Conservation (phyloP, 2,113 vertebrate species). For the Oxyura jamaicensis region DNA sequence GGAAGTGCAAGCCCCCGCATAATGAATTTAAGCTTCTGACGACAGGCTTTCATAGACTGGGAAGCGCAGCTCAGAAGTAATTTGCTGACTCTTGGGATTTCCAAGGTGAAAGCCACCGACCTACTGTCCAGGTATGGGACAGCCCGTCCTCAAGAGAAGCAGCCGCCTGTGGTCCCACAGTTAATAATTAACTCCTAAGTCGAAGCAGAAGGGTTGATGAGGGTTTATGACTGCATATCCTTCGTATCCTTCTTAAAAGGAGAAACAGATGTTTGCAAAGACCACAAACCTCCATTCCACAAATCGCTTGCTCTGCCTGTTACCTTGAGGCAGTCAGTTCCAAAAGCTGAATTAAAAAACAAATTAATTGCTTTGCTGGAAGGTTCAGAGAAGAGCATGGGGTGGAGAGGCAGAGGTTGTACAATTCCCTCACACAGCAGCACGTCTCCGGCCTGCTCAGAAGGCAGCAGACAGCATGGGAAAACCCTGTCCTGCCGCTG, state of each 20-base stretch:
- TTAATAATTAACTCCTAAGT: conserved; percentile 5
- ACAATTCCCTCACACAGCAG: not conserved
- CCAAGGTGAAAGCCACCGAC: not conserved
- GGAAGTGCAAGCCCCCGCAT: not conserved
- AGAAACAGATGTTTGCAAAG: conserved; percentile 33
- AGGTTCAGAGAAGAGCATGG: not conserved
- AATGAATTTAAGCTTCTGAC: not conserved
- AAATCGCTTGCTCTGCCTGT: not conserved
- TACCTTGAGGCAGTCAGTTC: conserved; percentile 11
- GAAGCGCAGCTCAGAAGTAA: not conserved
- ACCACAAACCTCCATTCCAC: not conserved
- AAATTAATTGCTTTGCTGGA: not conserved
- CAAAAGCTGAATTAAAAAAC: not conserved
- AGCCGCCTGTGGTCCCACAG: not conserved
- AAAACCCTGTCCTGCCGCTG: not conserved
- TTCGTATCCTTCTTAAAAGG: conserved; percentile 3
- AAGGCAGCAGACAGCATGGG: not conserved
- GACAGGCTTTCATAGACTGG: not conserved
- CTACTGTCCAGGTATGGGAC: not conserved
- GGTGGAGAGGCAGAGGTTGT: not conserved
- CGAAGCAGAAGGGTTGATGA: not conserved
- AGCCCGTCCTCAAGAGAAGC: not conserved
- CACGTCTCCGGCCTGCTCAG: not conserved
- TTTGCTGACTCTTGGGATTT: not conserved
- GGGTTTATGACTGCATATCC: not conserved